Percentiles rank a stretch among this genome's conserved stretches.
These are phyloP conservation scores for Notospermus geniculatus DNA, from an alignment of 1,140 invertebrate species.

Conservation along the genomic window DNA sequence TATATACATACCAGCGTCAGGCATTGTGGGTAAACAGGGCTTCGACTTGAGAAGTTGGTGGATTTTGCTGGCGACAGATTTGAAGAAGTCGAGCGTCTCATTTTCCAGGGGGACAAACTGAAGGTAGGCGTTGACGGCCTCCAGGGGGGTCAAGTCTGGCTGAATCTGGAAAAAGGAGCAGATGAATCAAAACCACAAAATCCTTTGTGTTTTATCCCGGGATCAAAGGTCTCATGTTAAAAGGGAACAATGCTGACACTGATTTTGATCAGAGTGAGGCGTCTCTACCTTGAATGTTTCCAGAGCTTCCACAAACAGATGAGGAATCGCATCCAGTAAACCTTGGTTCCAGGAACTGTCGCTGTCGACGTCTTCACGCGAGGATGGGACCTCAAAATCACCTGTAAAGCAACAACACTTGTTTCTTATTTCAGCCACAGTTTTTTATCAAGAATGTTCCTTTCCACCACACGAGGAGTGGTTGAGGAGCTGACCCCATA, in stretches of 20 bases:
- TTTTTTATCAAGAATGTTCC: too few relatives aligned
- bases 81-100: constrained; percentile 54
- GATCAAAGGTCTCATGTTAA: too few relatives aligned
- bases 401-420: constrained; percentile 33
- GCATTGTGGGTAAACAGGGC: constrained; percentile 44
- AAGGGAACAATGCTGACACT: too few relatives aligned
- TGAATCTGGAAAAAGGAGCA: constrained; percentile 30
- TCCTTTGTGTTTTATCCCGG: too few relatives aligned
- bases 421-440: too few relatives aligned
- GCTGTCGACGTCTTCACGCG: constrained; percentile 50
- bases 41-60: constrained; percentile 39
- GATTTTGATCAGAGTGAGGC: too few relatives aligned
- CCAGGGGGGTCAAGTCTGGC: constrained; percentile 29
- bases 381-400: constrained; percentile 56
- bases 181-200: too few relatives aligned
- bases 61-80: constrained; percentile 47
- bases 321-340: constrained; percentile 48
- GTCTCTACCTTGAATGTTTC: constrained; percentile 49
- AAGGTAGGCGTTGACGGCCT: constrained; percentile 42
- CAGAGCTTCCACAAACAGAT: constrained; percentile 48
- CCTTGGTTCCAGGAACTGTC: constrained; percentile 56
- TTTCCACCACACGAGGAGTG: too few relatives aligned
- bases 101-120: constrained; percentile 52
- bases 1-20: constrained; percentile 17
- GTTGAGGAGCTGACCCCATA: too few relatives aligned